These are phyloP conservation scores for Elmis aenea DNA, from an alignment of 2,888 invertebrate species.

Conservation along the genomic window DNA sequence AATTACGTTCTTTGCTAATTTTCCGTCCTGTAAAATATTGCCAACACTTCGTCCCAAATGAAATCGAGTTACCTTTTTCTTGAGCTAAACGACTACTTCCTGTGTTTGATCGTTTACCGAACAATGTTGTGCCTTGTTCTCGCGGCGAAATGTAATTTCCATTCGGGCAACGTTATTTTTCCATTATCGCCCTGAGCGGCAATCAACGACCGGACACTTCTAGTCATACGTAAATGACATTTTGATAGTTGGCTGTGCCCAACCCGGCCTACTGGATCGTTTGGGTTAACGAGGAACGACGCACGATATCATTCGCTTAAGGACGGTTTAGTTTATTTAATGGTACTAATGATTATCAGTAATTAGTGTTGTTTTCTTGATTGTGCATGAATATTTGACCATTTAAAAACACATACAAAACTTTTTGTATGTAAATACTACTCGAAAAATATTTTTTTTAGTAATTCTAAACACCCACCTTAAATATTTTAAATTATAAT, in stretches of 20 bases:
- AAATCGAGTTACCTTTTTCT: background rate
- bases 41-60: background rate
- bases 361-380: conserved; percentile 25
- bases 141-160: conserved; percentile 4
- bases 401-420: no score
- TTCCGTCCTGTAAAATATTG: conserved; percentile 8
- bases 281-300: conserved; percentile 23
- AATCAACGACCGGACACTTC: conserved; percentile 21
- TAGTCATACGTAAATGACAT: conserved; percentile 28
- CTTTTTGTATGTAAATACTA: no score
- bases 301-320: conserved; percentile 26
- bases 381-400: conserved; percentile 5
- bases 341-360: conserved; percentile 25
- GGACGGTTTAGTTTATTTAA: conserved; percentile 31
- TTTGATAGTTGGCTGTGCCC: conserved; percentile 26
- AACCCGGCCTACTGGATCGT: conserved; percentile 12
- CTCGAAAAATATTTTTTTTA: no score
- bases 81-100: no score
- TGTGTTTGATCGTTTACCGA: no score
- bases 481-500: no score
- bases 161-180: conserved; percentile 20
- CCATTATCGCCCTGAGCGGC: conserved; percentile 24
- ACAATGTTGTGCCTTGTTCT: no score
- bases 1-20: conserved; percentile 15
- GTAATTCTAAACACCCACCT: no score